Base-by-base conservation (phyloP, 2,113 vertebrate genomes). In the Cacatua alba region DNA sequence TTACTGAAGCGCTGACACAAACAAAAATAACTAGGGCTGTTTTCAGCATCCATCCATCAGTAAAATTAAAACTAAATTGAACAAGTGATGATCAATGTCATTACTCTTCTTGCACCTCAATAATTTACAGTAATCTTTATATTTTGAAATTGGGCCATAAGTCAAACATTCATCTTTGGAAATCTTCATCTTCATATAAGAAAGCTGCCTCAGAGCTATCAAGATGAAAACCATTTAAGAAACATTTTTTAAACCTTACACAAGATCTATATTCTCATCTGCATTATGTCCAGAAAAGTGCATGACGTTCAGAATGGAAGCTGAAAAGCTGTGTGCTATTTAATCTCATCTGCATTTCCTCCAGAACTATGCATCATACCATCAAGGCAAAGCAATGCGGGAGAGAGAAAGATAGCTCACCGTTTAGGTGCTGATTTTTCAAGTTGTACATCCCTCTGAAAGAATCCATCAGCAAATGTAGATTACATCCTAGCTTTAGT, bases 41-140 rank as follows among this genome's bases (percentile, higher is more conserved):
- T 93, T 85, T 88, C 72, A 87, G 39, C 26, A 80, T 70, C 77
- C 46, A 51, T 53, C 59, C 53, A 63, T 77, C 80, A 83, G 33
- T 83, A 84, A 95, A 86, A 94, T 86, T 83, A 68, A 90, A 92
- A 64, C n/a, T 75, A 81, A 94, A 74, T 41, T 53, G 44, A 70
- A 81, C 35, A 81, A 63, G 16, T 31, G 7, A 69, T 80, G 55
- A 81, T 67, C 29, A 35, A 49, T 86, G 44, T 26, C 7, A 63
- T 81, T 86, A 21, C 39, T 49, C 23, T 83, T 82, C 29, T 71
- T 63, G 17, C 29, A 68, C 6, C 19, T 60, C 23, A 75, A 39
- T 64, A 90, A 90, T 2, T 91, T 85, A 63, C 10, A 62, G 21
- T 37, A 88, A 67, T 60, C 5, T 60, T 70, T 77, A 4, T 62